Evolutionary conservation across 1,140 invertebrate genomes (phyloP), one percentile per base, ranked within the genome.

Genomic region (Adelges cooleyi): DNA sequence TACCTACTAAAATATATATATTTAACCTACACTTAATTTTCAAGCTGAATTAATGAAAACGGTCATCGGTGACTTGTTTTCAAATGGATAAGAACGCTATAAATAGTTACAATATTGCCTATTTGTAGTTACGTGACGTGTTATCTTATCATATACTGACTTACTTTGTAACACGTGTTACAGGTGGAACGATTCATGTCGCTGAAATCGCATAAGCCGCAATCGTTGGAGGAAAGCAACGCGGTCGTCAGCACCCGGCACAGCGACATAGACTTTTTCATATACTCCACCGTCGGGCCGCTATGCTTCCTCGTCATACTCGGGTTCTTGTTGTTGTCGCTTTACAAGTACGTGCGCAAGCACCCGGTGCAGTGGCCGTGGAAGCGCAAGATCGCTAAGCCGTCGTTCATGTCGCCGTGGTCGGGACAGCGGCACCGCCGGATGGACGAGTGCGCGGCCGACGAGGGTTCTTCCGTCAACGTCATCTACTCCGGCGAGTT

Each of bases 401-500:
- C 66, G 27, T 53, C 66, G 20, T 69, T 66, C 62, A 48, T 67
- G 27, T 46, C 66, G 8, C 62, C 29, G 11, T 33, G 29, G 29
- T 33, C 11, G 29, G 29, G 62, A 33, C 48, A 42, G 15, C 48
- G 17, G 15, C 23, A 17, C 44, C 29, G 11, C 20, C 40, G 22
- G 25, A 25, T n/a, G 48, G 50, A 68, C 56, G 29, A 51, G 4
- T 33, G 20, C 22, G 17, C 46, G 17, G 29, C 18, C 40, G 53
- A 56, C 13, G 53, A 65, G 46, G 40, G 65, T 17, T 67, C 67
- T 0, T 68, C 70, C 9, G 59, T 72, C 5, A 71, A 70, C 17
- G 72, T 73, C 18, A 73, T 73, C 38, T 73, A 72, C 49, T 72
- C 72, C 3, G 72, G 71, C 36, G 67, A 67, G 23, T 73, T 73